A percentile compares a stretch with the other conserved stretches of the same genome.
phyloP scores from a whole-genome alignment of 2,113 vertebrate species.

The Heteronetta atricapilla region DNA sequence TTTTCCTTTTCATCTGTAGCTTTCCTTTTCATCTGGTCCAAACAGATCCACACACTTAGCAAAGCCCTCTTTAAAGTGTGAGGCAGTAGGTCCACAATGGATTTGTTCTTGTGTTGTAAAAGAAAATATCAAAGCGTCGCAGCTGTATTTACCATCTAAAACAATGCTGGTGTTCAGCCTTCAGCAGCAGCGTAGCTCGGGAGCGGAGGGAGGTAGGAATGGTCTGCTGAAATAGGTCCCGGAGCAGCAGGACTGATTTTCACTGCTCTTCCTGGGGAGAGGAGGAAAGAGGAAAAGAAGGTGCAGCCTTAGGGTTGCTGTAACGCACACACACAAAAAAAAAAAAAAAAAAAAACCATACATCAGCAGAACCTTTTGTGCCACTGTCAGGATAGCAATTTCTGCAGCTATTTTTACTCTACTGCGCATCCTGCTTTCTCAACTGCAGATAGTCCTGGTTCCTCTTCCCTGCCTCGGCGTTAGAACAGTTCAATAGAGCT shows the following conservation, averaged over 20 bases:
- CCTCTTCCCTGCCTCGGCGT: background rate
- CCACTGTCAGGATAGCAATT: background rate
- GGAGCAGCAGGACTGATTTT: background rate
- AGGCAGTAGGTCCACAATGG: conserved; percentile 15
- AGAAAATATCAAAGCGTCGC: background rate
- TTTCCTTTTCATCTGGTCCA: conserved; percentile 60
- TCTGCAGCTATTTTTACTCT: background rate
- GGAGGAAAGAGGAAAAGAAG: background rate
- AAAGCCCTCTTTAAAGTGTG: background rate
- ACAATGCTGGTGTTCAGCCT: background rate
- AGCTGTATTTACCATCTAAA: background rate
- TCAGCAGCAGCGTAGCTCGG: background rate
- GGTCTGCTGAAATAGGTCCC: background rate
- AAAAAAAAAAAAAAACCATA: background rate
- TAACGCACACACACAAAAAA: background rate
- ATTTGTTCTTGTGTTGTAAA: conserved; percentile 43
- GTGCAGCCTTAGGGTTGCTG: background rate
- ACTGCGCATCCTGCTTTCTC: background rate
- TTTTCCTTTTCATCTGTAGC: conserved; percentile 29
- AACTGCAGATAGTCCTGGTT: background rate
- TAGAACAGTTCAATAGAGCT: background rate
- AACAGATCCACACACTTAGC: conserved; percentile 13
- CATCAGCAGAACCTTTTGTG: background rate
- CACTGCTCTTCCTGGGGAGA: background rate
- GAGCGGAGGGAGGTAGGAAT: background rate